A percentile compares a stretch with the other conserved stretches of the same genome.
Evolutionary conservation across 1,140 invertebrate genomes (phyloP).

Genomic region (Psix sp.): DNA sequence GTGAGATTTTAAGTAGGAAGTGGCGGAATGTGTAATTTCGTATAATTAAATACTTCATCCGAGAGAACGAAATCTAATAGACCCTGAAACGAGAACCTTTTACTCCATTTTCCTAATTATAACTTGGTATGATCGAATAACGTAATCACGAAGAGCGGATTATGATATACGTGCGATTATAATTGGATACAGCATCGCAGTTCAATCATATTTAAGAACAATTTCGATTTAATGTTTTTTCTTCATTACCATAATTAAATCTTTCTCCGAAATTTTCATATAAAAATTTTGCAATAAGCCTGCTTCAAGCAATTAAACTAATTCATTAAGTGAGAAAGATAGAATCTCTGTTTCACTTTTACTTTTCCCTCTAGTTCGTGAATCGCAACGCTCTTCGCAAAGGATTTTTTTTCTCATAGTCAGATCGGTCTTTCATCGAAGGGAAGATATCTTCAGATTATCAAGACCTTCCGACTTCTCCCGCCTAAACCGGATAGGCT

Average conservation of each 20-base stretch:
- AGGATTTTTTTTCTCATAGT: conserved; percentile 35
- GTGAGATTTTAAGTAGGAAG: conserved; percentile 4
- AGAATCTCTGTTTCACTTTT: conserved; percentile 8
- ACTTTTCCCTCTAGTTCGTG: conserved; percentile 29
- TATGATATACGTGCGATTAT: conserved; percentile 24
- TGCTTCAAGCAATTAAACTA: too few relatives aligned
- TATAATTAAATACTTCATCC: conserved; percentile 26
- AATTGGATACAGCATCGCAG: conserved; percentile 29
- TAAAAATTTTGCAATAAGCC: too few relatives aligned
- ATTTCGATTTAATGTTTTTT: too few relatives aligned
- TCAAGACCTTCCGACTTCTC: conserved; percentile 68
- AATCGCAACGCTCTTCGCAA: conserved; percentile 41
- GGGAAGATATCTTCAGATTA: conserved; percentile 74
- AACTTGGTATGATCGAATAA: conserved; percentile 36
- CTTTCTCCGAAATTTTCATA: too few relatives aligned
- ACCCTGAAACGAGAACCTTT: conserved; percentile 27
- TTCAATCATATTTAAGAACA: conserved; percentile 23
- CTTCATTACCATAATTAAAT: too few relatives aligned
- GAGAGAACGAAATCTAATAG: conserved; percentile 27
- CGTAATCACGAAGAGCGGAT: conserved; percentile 25
- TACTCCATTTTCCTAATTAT: conserved; percentile 32
- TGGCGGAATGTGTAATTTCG: conserved; percentile 19
- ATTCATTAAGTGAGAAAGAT: too few relatives aligned
- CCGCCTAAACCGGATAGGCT: conserved; percentile 63
- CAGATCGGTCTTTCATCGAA: conserved; percentile 55